Percentiles rank a stretch among this genome's conserved stretches.
These are phyloP conservation scores for Heliconius hortense DNA, from an alignment of 2,888 invertebrate genomes.

Conservation along the genomic window DNA sequence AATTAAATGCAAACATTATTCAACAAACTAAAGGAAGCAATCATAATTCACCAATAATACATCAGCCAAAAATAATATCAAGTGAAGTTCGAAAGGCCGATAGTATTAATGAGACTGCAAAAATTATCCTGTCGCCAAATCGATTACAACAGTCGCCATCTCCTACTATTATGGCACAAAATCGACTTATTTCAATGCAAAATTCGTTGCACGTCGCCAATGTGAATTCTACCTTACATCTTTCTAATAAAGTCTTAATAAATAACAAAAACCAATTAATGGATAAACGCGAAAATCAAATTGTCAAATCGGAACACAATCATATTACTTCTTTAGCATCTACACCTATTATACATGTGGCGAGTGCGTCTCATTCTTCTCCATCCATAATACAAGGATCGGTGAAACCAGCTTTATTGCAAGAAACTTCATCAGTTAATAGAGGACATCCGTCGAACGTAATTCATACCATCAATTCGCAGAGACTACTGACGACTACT, in stretches of 20 bases:
- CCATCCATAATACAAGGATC: slow-evolving; percentile 65
- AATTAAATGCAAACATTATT: slow-evolving; percentile 75
- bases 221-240: slow-evolving; percentile 62
- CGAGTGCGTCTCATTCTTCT: slow-evolving; percentile 59
- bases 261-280: slow-evolving; percentile 60
- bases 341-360: slow-evolving; percentile 68
- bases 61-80: slow-evolving; percentile 69
- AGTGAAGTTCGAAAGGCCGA: slow-evolving; percentile 64
- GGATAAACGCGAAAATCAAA: slow-evolving; percentile 65
- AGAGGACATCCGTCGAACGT: slow-evolving; percentile 66
- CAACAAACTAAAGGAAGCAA: slow-evolving; percentile 66
- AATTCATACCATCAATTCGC: slow-evolving; percentile 69
- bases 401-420: slow-evolving; percentile 61
- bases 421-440: slow-evolving; percentile 58
- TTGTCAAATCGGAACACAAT: slow-evolving; percentile 64
- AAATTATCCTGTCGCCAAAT: slow-evolving; percentile 72
- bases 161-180: slow-evolving; percentile 73
- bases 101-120: slow-evolving; percentile 60
- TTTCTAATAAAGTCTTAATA: slow-evolving; percentile 68
- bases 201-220: slow-evolving; percentile 66
- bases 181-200: slow-evolving; percentile 74
- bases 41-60: slow-evolving; percentile 55
- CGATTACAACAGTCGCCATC: slow-evolving; percentile 64
- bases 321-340: slow-evolving; percentile 56
- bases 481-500: slow-evolving; percentile 62